phyloP scores from a whole-genome alignment of 53 echinoderm and acorn worm genomes.

The Paelopatides confundens region DNA sequence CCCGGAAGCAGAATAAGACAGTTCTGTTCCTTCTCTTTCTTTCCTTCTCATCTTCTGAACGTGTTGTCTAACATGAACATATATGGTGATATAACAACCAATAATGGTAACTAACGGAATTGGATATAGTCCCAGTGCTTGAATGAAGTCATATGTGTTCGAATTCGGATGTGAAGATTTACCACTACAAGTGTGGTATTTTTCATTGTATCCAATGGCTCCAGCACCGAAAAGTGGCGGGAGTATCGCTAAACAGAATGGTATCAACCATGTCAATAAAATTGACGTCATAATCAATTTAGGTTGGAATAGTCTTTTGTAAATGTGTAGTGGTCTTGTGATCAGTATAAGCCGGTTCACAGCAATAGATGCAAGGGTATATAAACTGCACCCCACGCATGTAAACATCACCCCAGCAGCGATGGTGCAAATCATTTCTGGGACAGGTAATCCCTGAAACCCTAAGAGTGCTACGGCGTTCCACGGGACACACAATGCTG shows the following conservation, averaged over 20 bases:
- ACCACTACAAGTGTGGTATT: constrained; percentile 68
- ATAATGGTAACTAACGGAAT: constrained; percentile 71
- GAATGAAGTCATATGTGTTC: constrained; percentile 58
- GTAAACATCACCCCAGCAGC: constrained; percentile 70
- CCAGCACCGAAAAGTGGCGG: constrained; percentile 69
- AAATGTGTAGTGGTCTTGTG: constrained; percentile 64
- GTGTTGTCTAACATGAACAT: constrained; percentile 65
- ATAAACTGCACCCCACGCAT: constrained; percentile 79
- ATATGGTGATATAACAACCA: constrained; percentile 66
- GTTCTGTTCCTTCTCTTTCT: constrained; percentile 37
- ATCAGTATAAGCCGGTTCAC: constrained; percentile 82
- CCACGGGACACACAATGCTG: constrained; percentile 71
- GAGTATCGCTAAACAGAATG: constrained; percentile 56
- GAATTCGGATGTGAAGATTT: constrained; percentile 50
- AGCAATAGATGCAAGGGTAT: constrained; percentile 84
- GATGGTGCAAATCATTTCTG: constrained; percentile 69
- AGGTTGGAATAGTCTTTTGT: constrained; percentile 65
- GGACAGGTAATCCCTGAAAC: constrained; percentile 61
- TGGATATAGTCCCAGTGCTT: constrained; percentile 59
- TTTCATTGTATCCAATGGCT: constrained; percentile 70
- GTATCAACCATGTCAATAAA: constrained; percentile 74
- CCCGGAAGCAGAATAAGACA: constrained; percentile 40
- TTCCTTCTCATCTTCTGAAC: constrained; percentile 53
- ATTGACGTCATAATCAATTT: constrained; percentile 59
- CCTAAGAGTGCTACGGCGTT: constrained; percentile 73